These are phyloP conservation scores for Myotis brandtii DNA, from an alignment of 2,113 vertebrate species.

Conservation along the genomic window DNA sequence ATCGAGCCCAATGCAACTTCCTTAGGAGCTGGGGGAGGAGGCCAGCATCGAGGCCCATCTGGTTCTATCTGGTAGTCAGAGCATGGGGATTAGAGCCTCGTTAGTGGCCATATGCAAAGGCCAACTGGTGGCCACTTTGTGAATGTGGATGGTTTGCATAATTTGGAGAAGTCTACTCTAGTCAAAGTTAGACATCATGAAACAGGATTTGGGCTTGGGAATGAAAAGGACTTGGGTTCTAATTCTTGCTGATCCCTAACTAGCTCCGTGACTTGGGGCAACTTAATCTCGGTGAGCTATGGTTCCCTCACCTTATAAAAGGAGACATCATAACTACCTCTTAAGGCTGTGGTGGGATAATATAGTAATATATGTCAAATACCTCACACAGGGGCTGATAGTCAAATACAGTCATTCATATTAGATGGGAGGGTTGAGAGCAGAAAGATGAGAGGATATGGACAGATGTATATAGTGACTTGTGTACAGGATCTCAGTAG, in stretches of 20 bases:
- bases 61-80: background rate
- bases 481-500: background rate
- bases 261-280: background rate
- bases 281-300: background rate
- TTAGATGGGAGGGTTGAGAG: background rate
- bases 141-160: background rate
- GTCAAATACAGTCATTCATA: background rate
- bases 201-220: background rate
- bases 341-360: background rate
- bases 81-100: background rate
- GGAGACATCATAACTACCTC: background rate
- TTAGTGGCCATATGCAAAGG: background rate
- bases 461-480: background rate
- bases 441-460: background rate
- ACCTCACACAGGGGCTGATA: background rate
- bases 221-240: background rate
- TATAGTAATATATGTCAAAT: background rate
- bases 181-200: background rate
- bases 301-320: background rate
- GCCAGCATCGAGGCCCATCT: background rate
- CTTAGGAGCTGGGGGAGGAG: background rate
- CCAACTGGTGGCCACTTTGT: background rate
- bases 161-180: background rate
- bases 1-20: background rate
- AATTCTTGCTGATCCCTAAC: background rate